Percentiles rank a stretch among this genome's conserved stretches.
phyloP scores from a whole-genome alignment of 2,797 vertebrate species.

The Iguana delicatissima region DNA sequence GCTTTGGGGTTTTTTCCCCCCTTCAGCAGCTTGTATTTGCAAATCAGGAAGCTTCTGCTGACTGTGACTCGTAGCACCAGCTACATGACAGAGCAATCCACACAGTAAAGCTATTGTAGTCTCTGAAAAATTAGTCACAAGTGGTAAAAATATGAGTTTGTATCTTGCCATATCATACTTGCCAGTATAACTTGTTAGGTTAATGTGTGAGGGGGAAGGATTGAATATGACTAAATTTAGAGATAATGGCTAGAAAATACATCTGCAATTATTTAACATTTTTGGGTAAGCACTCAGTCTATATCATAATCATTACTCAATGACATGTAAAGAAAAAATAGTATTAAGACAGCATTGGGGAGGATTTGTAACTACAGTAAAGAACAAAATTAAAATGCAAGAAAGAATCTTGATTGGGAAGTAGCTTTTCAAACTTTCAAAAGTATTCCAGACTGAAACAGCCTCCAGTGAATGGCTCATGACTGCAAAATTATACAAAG shows the following conservation, averaged over 20 bases:
- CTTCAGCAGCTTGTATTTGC: conserved; percentile 40
- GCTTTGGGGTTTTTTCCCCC: not conserved
- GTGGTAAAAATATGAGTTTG: conserved; percentile 16
- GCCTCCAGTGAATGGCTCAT: no score
- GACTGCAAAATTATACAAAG: not conserved
- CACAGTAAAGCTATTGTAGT: conserved; percentile 62
- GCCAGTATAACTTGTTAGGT: conserved; percentile 29
- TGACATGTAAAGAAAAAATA: not conserved
- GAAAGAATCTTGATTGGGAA: not conserved
- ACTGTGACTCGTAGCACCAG: conserved; percentile 39
- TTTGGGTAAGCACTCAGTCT: not conserved
- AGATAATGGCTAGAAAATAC: not conserved
- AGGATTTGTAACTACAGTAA: not conserved
- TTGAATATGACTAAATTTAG: not conserved
- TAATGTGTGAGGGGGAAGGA: not conserved
- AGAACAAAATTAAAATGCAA: not conserved
- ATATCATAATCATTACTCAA: not conserved
- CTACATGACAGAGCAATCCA: conserved; percentile 50
- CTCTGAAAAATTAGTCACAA: conserved; percentile 5
- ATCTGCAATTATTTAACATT: not conserved
- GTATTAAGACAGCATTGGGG: no score
- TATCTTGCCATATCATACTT: conserved; percentile 44
- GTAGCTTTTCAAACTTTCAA: no score
- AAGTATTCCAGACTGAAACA: not conserved
- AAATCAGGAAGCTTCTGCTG: conserved; percentile 49